Evolutionary conservation across 2,888 invertebrate species (phyloP), one percentile per base, ranked within the genome.

Genomic region (Phoenoteleia sp.): DNA sequence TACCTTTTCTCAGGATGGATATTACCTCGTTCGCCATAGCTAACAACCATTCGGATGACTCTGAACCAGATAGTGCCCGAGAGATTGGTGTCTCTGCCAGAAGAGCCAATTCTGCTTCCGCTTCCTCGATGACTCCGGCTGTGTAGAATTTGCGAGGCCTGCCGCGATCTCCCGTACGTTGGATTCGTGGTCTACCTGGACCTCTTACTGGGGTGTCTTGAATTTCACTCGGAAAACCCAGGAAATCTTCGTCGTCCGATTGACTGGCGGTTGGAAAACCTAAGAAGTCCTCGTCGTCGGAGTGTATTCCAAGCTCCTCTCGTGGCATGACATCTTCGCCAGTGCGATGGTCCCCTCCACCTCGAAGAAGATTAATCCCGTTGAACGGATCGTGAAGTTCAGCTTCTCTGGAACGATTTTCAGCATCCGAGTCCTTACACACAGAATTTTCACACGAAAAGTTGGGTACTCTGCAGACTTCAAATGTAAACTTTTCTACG

Each of bases 1-100:
- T 54, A 15, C 13, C 27, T 5, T 19, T 66, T 39, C 29, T 56
- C 36, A 56, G 29, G 19, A 56, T 56, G 4, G 13, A 54, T 15
- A 13, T 49, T 3, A 69, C 2, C 15, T 75, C 62, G 9, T 15
- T n/a, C 5, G 62, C 27, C 69, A 54, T 54, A 11, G 54, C 54
- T 1, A 79, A 39, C 17, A 56, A 36, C 88, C 88, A 88, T 54
- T 85, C 81, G 3, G 72, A 58, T 3, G 82, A 77, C 1, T 84
- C 66, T 1, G 71, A 45, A 19, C 84, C 47, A 3, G 39, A 54
- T 33, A 83, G 9, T 7, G 85, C 81, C 23, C 75, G 67, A 6
- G 13, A 17, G 21, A 83, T 21, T 11, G 79, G 82, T 27, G 71
- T 49, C 54, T 71, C 79, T 7, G 66, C 29, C 13, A 72, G 27